phyloP scores from a whole-genome alignment of 1,140 invertebrate genomes.

The Drosophila athabasca region DNA sequence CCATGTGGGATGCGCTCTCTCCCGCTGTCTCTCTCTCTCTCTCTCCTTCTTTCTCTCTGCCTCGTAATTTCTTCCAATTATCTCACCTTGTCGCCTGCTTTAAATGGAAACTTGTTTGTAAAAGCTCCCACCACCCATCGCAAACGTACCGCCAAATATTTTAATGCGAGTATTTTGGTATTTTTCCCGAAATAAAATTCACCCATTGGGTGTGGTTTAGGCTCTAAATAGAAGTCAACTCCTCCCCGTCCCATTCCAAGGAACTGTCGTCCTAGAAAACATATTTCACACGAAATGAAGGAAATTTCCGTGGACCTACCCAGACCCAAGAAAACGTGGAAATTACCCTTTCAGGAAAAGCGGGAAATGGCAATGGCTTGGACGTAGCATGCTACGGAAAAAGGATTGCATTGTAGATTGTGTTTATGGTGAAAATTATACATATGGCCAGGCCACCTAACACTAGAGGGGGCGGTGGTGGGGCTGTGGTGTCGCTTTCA shows the following conservation, averaged over 20 bases:
- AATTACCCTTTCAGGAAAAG: not conserved
- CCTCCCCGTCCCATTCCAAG: constrained; percentile 24
- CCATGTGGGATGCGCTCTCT: constrained; percentile 50
- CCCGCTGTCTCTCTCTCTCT: not conserved
- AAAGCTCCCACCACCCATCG: too few relatives aligned
- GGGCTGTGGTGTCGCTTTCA: constrained; percentile 8
- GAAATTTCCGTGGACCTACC: constrained; percentile 23
- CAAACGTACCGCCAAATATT: not conserved
- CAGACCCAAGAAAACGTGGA: too few relatives aligned
- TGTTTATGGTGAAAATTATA: constrained; percentile 21
- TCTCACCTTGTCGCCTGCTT: constrained; percentile 21
- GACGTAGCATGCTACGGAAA: not conserved
- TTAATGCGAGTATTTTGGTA: not conserved
- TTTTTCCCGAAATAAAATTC: not conserved
- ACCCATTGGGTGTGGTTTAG: not conserved
- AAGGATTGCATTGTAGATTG: constrained; percentile 10
- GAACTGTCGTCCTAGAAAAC: constrained; percentile 24
- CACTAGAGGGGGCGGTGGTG: too few relatives aligned
- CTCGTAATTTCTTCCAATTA: constrained; percentile 51
- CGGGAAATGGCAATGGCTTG: constrained; percentile 1
- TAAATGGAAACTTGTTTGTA: constrained; percentile 21
- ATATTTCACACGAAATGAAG: constrained; percentile 19
- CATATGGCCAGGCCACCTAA: constrained; percentile 4
- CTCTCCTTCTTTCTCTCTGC: not conserved
- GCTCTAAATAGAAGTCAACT: constrained; percentile 5